Evolutionary conservation across 2,888 invertebrate genomes (phyloP).

Genomic region (Tetranychus truncatus): DNA sequence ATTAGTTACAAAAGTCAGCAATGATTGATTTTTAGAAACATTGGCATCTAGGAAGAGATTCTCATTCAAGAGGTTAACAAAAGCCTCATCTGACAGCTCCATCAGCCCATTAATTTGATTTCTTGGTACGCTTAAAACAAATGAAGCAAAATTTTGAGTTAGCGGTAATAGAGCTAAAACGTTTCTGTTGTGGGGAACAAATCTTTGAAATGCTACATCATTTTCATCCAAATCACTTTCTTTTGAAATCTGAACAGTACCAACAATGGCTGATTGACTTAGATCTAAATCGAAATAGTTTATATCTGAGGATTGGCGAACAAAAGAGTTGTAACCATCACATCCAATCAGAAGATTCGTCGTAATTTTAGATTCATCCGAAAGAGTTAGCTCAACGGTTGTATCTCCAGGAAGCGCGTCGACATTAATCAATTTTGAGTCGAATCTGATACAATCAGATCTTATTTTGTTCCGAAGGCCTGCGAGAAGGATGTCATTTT

Average conservation of each 20-base stretch:
- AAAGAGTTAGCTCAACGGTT: background rate
- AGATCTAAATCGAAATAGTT: constrained; percentile 57
- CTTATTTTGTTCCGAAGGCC: constrained; percentile 11
- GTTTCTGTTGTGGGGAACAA: constrained; percentile 34
- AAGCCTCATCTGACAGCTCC: constrained; percentile 50
- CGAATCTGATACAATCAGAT: background rate
- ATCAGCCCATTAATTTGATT: constrained; percentile 53
- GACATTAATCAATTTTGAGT: background rate
- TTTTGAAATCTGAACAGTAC: constrained; percentile 15
- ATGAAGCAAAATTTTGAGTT: constrained; percentile 17
- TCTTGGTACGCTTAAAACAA: constrained; percentile 19
- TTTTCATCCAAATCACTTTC: constrained; percentile 29
- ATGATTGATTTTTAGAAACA: background rate
- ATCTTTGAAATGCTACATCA: constrained; percentile 39
- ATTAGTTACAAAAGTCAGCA: background rate
- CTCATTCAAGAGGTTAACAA: constrained; percentile 62
- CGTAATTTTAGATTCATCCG: background rate
- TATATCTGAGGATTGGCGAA: constrained; percentile 59
- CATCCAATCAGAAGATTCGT: constrained; percentile 51
- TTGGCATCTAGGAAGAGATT: background rate
- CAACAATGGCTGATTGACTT: constrained; percentile 19
- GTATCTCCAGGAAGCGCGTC: background rate
- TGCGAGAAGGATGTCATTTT: constrained; percentile 15
- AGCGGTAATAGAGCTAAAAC: constrained; percentile 38
- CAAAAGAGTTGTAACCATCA: constrained; percentile 75